Evolutionary conservation across 2,797 vertebrate species (phyloP).

Genomic region (Sparidentex hasta): DNA sequence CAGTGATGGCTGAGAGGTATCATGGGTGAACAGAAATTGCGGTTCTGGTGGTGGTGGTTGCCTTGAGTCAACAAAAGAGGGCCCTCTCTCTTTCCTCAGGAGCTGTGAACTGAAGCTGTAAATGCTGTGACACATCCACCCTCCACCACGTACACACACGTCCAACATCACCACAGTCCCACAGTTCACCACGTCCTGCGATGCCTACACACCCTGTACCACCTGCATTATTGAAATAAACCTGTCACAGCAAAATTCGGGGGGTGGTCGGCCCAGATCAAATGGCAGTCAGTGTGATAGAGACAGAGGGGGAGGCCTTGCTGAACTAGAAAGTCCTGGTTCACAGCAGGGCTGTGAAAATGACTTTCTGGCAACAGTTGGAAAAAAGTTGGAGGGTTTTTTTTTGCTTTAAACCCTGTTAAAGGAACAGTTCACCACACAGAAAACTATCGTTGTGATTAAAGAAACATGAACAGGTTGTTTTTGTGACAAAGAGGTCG

Average conservation of each 20-base stretch:
- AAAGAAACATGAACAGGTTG: background rate
- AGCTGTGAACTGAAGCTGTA: slow-evolving; percentile 24
- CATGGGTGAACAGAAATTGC: slow-evolving; percentile 6
- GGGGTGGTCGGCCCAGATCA: slow-evolving; percentile 50
- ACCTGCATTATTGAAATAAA: slow-evolving; percentile 62
- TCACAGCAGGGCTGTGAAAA: slow-evolving; percentile 39
- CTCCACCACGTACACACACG: background rate
- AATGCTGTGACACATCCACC: slow-evolving; percentile 1
- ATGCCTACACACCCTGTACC: slow-evolving; percentile 22
- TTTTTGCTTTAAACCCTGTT: background rate
- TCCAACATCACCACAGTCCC: background rate
- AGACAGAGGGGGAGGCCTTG: slow-evolving; percentile 45
- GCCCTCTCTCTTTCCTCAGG: background rate
- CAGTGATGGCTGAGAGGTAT: background rate
- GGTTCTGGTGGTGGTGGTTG: slow-evolving; percentile 15
- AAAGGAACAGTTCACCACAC: background rate
- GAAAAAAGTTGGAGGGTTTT: background rate
- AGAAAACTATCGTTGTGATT: background rate
- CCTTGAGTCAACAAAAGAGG: slow-evolving; percentile 9
- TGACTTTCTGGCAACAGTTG: slow-evolving; percentile 44
- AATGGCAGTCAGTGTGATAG: slow-evolving; percentile 38
- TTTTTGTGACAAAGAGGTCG: too few relatives aligned
- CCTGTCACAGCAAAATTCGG: slow-evolving; percentile 42
- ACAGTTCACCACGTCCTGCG: slow-evolving; percentile 22
- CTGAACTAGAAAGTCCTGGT: slow-evolving; percentile 42